Conservation (phyloP, 23 tunicate genomes). For the Pegea sp. region DNA sequence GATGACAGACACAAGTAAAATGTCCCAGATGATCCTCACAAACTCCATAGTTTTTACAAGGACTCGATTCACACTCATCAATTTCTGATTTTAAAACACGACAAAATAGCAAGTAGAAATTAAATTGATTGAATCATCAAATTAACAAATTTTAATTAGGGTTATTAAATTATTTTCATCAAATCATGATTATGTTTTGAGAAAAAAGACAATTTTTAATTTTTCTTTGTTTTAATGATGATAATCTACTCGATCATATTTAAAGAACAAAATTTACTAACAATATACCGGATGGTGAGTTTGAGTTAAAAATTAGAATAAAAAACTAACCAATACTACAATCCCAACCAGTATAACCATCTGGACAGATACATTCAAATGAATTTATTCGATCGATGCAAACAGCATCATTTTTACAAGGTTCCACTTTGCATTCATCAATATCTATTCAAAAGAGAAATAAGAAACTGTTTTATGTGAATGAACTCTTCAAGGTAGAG, state of each 20-base stretch:
- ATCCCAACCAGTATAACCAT: constrained; percentile 44
- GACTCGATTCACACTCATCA: constrained; percentile 57
- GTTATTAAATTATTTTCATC: too few relatives aligned
- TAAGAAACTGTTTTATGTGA: not conserved
- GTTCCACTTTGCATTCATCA: constrained; percentile 55
- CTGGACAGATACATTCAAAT: constrained; percentile 46
- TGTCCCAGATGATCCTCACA: constrained; percentile 52
- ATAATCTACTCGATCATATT: too few relatives aligned
- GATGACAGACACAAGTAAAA: constrained; percentile 49
- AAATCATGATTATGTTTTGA: too few relatives aligned
- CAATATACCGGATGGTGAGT: too few relatives aligned
- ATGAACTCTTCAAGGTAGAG: too few relatives aligned
- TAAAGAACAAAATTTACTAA: too few relatives aligned
- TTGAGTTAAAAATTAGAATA: too few relatives aligned
- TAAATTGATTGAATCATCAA: too few relatives aligned
- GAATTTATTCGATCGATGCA: constrained; percentile 51
- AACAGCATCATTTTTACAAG: constrained; percentile 62
- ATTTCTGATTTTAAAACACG: constrained; percentile 33
- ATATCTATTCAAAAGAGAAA: constrained; percentile 16
- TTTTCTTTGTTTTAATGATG: too few relatives aligned
- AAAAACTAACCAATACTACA: constrained; percentile 36
- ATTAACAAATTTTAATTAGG: too few relatives aligned
- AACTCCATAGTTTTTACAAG: constrained; percentile 52
- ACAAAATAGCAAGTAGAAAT: too few relatives aligned
- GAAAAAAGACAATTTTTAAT: too few relatives aligned